Evolutionary conservation across 2,797 vertebrate genomes (phyloP).

Genomic region (Gymnoscopelus braueri): DNA sequence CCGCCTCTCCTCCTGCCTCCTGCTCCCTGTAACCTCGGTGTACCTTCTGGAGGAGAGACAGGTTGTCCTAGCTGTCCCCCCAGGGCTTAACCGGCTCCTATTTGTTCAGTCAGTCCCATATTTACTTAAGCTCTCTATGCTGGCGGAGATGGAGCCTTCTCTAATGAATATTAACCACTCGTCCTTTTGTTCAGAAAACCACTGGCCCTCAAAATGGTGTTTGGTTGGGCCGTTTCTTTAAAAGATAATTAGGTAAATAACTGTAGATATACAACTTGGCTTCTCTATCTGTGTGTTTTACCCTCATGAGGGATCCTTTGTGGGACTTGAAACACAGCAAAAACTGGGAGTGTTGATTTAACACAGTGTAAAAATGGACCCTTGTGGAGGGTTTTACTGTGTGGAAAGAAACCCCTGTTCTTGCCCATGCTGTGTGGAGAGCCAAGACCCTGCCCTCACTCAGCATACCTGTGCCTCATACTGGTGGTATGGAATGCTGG

Average conservation of each 20-base stretch:
- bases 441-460: background rate
- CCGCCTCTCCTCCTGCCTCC: conserved; percentile 40
- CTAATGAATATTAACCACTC: conserved; percentile 32
- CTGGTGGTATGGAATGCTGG: background rate
- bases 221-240: background rate
- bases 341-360: too few species aligned
- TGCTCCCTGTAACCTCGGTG: conserved; percentile 45
- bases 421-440: background rate
- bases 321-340: background rate
- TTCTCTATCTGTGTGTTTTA: background rate
- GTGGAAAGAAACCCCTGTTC: background rate
- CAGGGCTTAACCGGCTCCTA: conserved; percentile 26
- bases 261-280: background rate
- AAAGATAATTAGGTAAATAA: background rate
- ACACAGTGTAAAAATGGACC: background rate
- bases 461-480: background rate
- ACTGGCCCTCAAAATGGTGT: background rate
- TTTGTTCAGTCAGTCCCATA: conserved; percentile 41
- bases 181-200: conserved; percentile 17
- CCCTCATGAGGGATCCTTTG: background rate
- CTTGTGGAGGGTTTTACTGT: background rate
- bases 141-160: conserved; percentile 12
- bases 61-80: conserved; percentile 53
- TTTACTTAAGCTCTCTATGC: conserved; percentile 32
- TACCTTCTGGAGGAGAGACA: conserved; percentile 61